A percentile compares a stretch with the other conserved stretches of the same genome.
phyloP scores from a whole-genome alignment of 1,140 invertebrate species.

The Amphibalanus amphitrite region DNA sequence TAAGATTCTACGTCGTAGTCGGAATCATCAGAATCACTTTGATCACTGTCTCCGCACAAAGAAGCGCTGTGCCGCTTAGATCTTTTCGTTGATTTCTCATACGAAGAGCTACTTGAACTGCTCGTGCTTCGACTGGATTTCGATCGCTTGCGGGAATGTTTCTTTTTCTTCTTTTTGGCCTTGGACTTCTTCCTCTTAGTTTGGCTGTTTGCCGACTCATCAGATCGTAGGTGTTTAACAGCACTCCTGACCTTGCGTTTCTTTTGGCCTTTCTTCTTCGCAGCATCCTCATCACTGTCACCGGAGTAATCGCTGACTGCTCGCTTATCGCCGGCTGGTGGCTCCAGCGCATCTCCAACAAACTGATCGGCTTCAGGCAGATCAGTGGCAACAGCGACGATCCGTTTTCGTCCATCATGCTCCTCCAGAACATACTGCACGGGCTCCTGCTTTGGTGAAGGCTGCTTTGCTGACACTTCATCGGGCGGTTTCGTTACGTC shows the following conservation, averaged over 20 bases:
- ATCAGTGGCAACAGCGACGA: background rate
- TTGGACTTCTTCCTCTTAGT: background rate
- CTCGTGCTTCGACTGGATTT: background rate
- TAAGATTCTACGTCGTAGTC: background rate
- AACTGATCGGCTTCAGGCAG: background rate
- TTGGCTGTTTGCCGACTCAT: background rate
- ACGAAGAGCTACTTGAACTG: background rate
- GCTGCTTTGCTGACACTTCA: too few species aligned
- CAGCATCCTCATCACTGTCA: too few species aligned
- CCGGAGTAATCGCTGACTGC: too few species aligned
- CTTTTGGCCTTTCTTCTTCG: too few species aligned
- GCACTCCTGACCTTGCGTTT: too few species aligned
- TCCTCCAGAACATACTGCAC: background rate
- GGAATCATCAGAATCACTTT: background rate
- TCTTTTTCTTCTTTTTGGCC: background rate
- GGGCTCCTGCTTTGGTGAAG: background rate
- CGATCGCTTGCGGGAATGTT: background rate
- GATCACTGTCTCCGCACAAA: background rate
- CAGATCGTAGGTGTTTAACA: background rate
- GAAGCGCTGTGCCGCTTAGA: background rate
- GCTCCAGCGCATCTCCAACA: background rate
- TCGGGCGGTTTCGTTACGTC: too few species aligned
- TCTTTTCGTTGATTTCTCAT: background rate
- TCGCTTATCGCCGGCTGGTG: too few species aligned
- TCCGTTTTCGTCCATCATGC: background rate